Percentiles rank a stretch among this genome's conserved stretches.
Evolutionary conservation across 2,113 vertebrate genomes (phyloP).

Genomic region (Gymnogyps californianus): DNA sequence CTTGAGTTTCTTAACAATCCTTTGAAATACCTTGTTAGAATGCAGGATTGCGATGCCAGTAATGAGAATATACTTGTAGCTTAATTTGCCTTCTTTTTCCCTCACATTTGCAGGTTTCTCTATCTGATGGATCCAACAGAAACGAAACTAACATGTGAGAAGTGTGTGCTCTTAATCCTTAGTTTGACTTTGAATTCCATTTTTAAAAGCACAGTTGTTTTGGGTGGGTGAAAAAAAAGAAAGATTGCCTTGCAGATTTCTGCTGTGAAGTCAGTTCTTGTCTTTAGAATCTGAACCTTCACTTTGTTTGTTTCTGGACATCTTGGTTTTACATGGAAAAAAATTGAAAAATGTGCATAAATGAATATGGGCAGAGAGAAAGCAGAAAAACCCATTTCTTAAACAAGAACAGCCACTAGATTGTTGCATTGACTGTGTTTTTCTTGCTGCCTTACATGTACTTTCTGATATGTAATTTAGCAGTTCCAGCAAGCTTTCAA

Average conservation of each 20-base stretch:
- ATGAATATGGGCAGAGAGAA: not conserved
- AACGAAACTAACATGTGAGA: not conserved
- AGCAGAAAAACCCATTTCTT: not conserved
- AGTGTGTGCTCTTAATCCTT: not conserved
- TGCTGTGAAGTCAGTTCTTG: not conserved
- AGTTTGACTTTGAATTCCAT: not conserved
- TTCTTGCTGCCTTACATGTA: not conserved
- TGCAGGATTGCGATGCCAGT: not conserved
- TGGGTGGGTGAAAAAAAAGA: not conserved
- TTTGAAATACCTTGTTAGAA: not conserved
- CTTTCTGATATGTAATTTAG: not conserved
- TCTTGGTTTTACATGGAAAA: accelerated
- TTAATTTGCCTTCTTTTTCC: not conserved
- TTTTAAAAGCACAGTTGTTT: not conserved
- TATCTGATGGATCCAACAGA: not conserved
- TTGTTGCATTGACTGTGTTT: not conserved
- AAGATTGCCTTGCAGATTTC: not conserved
- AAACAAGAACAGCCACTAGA: not conserved
- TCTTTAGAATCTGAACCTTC: not conserved
- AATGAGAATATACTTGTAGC: not conserved
- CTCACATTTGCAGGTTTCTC: not conserved
- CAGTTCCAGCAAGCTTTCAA: not conserved
- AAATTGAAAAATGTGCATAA: not conserved
- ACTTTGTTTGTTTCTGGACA: not conserved
- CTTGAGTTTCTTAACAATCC: not conserved